Evolutionary conservation across 2,113 vertebrate species (phyloP).

Genomic region (Etheostoma cragini): DNA sequence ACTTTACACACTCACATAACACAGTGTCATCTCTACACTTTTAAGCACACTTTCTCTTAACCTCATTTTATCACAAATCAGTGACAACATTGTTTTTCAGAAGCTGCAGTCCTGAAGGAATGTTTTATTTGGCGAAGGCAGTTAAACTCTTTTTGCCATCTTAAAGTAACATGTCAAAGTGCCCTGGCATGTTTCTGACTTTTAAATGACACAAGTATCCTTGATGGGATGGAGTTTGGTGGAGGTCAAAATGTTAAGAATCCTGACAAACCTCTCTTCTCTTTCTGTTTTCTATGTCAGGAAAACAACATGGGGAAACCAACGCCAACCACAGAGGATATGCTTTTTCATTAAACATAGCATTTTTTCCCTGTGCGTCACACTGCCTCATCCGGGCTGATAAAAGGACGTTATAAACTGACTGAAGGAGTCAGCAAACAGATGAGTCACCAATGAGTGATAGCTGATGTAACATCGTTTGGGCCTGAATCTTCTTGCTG

Average conservation of each 20-base stretch:
- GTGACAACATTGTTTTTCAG: slow-evolving; percentile 64
- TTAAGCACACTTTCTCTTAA: slow-evolving; percentile 6
- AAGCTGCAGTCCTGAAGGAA: slow-evolving; percentile 31
- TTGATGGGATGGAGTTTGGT: background rate
- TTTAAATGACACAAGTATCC: slow-evolving; percentile 16
- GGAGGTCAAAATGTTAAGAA: slow-evolving; percentile 12
- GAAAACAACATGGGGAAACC: slow-evolving; percentile 29
- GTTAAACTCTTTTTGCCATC: slow-evolving; percentile 29
- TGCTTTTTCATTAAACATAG: slow-evolving; percentile 12
- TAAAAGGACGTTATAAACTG: slow-evolving; percentile 27
- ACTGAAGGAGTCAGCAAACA: slow-evolving; percentile 23
- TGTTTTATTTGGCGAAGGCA: slow-evolving; percentile 48
- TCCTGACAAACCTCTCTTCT: slow-evolving; percentile 20
- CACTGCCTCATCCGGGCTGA: slow-evolving; percentile 4
- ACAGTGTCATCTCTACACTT: background rate
- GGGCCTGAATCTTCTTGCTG: slow-evolving; percentile 11
- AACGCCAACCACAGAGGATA: slow-evolving; percentile 12
- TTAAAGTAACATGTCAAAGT: slow-evolving; percentile 35
- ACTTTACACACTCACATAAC: background rate
- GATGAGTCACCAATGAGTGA: slow-evolving; percentile 69
- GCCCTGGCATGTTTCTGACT: slow-evolving; percentile 19
- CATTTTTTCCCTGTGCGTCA: slow-evolving; percentile 28
- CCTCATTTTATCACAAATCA: slow-evolving; percentile 58
- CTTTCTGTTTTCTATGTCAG: slow-evolving; percentile 42
- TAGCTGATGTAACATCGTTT: slow-evolving; percentile 49